A percentile compares a stretch with the other conserved stretches of the same genome.
Conservation (phyloP, 2,888 invertebrate species). For the Tuta absoluta region DNA sequence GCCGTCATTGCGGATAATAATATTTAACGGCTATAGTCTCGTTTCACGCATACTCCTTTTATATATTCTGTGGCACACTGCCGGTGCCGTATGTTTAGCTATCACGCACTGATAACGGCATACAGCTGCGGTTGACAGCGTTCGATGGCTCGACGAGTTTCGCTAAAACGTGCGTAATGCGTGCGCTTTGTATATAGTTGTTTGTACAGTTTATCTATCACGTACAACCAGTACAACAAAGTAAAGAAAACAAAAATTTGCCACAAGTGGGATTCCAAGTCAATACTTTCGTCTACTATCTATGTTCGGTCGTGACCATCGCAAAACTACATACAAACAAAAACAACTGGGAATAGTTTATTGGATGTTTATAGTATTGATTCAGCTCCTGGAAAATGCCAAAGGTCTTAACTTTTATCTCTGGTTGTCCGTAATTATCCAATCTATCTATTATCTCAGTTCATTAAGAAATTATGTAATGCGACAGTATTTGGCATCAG, state of each 20-base stretch:
- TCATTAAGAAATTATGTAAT: slow-evolving; percentile 10
- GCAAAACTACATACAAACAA: no score
- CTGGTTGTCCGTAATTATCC: background rate
- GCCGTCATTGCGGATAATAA: background rate
- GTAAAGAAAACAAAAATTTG: background rate
- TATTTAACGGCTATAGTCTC: slow-evolving; percentile 22
- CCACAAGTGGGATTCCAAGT: no score
- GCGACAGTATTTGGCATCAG: background rate
- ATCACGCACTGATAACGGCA: slow-evolving; percentile 41
- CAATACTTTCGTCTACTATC: no score
- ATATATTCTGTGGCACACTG: no score
- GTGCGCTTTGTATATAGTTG: no score
- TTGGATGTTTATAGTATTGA: no score
- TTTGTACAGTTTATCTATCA: background rate
- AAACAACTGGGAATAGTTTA: no score
- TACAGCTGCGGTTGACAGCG: slow-evolving; percentile 26
- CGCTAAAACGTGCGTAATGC: no score
- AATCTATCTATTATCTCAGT: slow-evolving; percentile 22
- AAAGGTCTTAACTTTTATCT: no score
- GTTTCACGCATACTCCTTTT: slow-evolving; percentile 10
- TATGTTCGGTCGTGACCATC: no score
- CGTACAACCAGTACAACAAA: background rate
- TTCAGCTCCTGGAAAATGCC: no score
- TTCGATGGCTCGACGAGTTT: no score
- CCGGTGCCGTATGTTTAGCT: slow-evolving; percentile 22